phyloP scores from a whole-genome alignment of 2,113 vertebrate genomes.

The Numida meleagris region DNA sequence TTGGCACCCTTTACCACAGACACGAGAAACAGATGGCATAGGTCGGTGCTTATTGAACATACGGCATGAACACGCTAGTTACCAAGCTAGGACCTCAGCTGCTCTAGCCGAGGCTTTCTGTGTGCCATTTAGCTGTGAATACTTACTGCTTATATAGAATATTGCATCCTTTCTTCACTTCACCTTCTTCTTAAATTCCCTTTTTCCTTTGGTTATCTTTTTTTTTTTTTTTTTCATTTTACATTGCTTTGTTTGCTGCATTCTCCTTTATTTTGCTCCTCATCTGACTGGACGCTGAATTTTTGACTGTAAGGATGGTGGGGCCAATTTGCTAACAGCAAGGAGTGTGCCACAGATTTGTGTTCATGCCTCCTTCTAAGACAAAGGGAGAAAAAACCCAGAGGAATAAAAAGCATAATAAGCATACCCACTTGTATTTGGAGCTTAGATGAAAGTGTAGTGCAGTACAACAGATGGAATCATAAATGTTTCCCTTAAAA shows the following conservation, averaged over 20 bases:
- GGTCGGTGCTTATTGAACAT: not conserved
- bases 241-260: not conserved
- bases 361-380: not conserved
- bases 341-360: not conserved
- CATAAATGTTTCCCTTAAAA: not conserved
- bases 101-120: constrained; percentile 17
- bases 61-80: not conserved
- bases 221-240: not conserved
- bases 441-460: not conserved
- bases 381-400: not conserved
- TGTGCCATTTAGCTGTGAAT: not conserved
- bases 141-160: not conserved
- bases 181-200: not conserved
- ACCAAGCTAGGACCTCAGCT: constrained; percentile 45
- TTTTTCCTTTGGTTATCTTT: not conserved
- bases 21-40: constrained; percentile 40
- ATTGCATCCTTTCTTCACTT: not conserved
- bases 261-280: not conserved
- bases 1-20: constrained; percentile 21
- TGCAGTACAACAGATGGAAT: not conserved
- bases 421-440: not conserved
- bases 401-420: not conserved
- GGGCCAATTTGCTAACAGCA: not conserved
- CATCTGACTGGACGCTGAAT: not conserved
- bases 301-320: not conserved